Conservation (phyloP, 2,113 vertebrate genomes). For the Vireo altiloquus region DNA sequence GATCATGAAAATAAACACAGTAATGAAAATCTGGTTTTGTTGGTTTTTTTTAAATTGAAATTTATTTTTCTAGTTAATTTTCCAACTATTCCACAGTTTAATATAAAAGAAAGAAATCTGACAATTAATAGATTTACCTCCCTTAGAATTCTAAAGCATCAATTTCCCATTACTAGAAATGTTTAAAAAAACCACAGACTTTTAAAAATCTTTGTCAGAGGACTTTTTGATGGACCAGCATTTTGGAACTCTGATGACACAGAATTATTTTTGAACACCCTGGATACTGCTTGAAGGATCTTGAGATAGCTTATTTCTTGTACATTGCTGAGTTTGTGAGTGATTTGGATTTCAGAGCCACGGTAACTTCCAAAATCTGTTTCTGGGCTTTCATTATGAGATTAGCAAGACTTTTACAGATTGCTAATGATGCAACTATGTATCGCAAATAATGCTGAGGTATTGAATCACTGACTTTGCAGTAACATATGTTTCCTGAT, state of each 20-base stretch:
- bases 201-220: not conserved
- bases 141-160: not conserved
- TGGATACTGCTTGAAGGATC: not conserved
- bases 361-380: not conserved
- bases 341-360: not conserved
- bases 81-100: no score
- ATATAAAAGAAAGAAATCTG: not conserved
- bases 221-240: not conserved
- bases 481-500: not conserved
- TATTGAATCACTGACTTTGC: not conserved
- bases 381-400: not conserved
- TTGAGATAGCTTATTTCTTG: not conserved
- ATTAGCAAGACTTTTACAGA: not conserved
- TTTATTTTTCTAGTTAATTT: not conserved
- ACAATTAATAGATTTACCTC: not conserved
- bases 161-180: not conserved
- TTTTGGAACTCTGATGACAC: not conserved
- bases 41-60: not conserved
- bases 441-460: not conserved
- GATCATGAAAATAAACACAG: not conserved
- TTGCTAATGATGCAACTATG: not conserved
- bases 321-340: not conserved
- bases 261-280: not conserved
- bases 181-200: not conserved
- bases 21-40: not conserved